Evolutionary conservation across 37 sponge, comb jelly and placozoan genomes (phyloP).

Genomic region (Sycon ciliatum): DNA sequence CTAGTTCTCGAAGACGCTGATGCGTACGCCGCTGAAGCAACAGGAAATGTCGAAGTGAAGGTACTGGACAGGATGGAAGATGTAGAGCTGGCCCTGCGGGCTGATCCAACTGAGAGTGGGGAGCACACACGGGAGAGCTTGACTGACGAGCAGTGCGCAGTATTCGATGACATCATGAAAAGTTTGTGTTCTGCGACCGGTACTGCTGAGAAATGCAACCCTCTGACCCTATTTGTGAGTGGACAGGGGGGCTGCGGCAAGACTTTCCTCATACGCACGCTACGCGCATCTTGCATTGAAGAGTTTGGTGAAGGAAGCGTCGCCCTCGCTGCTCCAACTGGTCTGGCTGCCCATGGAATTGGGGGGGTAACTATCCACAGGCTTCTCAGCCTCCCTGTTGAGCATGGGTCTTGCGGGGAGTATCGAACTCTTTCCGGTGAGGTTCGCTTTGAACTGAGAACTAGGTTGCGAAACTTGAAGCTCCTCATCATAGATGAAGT

Average conservation of each 20-base stretch:
- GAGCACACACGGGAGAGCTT: too few species aligned
- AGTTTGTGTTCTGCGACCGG: too few species aligned
- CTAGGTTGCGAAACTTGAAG: conserved; percentile 15
- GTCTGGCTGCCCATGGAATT: conserved; percentile 34
- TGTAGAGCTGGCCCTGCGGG: too few species aligned
- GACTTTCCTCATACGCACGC: conserved; percentile 37
- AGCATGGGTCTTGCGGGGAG: conserved; percentile 36
- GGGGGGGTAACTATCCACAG: conserved; percentile 35
- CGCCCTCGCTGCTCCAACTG: conserved; percentile 40
- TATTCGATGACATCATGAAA: too few species aligned
- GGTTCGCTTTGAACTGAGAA: conserved; percentile 18
- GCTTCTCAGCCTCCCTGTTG: conserved; percentile 35
- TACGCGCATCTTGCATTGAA: conserved; percentile 14
- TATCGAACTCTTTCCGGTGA: conserved; percentile 24
- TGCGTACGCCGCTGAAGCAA: too few species aligned
- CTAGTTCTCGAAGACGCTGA: too few species aligned
- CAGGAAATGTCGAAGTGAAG: too few species aligned
- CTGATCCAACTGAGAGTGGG: too few species aligned
- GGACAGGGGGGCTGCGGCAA: conserved; percentile 44
- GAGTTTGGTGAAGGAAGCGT: too few species aligned
- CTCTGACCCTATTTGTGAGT: conserved; percentile 29
- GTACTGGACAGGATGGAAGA: too few species aligned
- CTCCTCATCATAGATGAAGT: conserved; percentile 53
- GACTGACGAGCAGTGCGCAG: too few species aligned
- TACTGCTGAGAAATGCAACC: conserved; percentile 1